A percentile compares a stretch with the other conserved stretches of the same genome.
phyloP scores from a whole-genome alignment of 2,888 invertebrate species.

The Scaptomyza flava region DNA sequence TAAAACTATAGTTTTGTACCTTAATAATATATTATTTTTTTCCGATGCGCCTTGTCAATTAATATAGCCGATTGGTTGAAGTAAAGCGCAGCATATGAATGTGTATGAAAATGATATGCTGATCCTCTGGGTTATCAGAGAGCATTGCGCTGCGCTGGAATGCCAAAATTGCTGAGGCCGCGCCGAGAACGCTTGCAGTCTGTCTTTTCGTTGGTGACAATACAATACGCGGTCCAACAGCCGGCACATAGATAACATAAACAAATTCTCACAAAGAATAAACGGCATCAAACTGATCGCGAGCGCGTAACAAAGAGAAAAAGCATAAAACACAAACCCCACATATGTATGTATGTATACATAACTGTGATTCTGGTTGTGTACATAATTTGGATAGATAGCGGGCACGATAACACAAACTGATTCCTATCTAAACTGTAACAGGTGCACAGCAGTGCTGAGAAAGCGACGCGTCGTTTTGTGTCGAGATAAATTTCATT shows the following conservation, averaged over 20 bases:
- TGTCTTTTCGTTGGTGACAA: slow-evolving; percentile 8
- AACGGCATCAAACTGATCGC: slow-evolving; percentile 19
- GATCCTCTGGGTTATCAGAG: slow-evolving; percentile 52
- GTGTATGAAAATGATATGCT: slow-evolving; percentile 6
- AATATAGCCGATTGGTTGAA: background rate
- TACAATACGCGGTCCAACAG: slow-evolving; percentile 26
- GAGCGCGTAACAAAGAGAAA: slow-evolving; percentile 28
- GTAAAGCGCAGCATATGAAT: slow-evolving; percentile 21
- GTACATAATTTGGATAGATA: slow-evolving; percentile 51
- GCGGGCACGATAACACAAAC: slow-evolving; percentile 68
- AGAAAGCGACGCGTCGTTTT: slow-evolving; percentile 42
- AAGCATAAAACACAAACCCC: slow-evolving; percentile 22
- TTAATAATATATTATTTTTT: no score
- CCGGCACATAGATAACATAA: slow-evolving; percentile 44
- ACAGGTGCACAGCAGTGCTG: slow-evolving; percentile 76
- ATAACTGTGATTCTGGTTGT: slow-evolving; percentile 14
- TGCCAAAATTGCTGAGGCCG: slow-evolving; percentile 9
- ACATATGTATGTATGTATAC: slow-evolving; percentile 8
- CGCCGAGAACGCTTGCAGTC: slow-evolving; percentile 12
- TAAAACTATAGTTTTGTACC: no score
- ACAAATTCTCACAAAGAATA: slow-evolving; percentile 9
- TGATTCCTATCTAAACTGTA: slow-evolving; percentile 80
- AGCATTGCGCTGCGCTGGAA: background rate
- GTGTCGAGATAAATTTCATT: slow-evolving; percentile 70
- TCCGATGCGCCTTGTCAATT: background rate